phyloP scores from a whole-genome alignment of 2,888 invertebrate species.

The Drosophila emarginata region DNA sequence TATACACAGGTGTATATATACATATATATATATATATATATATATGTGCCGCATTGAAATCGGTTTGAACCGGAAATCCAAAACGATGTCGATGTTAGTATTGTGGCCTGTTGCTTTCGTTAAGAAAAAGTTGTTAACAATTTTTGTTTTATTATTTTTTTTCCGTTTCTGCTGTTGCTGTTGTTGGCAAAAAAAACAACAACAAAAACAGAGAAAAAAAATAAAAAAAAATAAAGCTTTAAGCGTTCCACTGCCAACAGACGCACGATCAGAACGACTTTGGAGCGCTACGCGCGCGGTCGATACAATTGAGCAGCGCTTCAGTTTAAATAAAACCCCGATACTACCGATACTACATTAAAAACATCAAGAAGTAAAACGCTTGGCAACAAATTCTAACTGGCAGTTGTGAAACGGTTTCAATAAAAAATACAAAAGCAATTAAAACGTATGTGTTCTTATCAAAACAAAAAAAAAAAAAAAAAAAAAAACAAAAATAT shows the following conservation, averaged over 20 bases:
- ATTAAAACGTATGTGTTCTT: neutral
- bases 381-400: neutral
- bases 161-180: conserved; percentile 18
- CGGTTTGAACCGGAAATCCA: conserved; percentile 65
- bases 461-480: neutral
- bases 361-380: neutral
- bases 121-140: conserved; percentile 71
- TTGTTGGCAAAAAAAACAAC: conserved; percentile 11
- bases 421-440: neutral
- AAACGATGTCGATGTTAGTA: conserved; percentile 20
- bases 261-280: conserved; percentile 79
- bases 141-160: conserved; percentile 27
- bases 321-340: conserved; percentile 17
- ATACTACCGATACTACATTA: neutral
- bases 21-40: neutral
- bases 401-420: neutral
- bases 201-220: conserved; percentile 43
- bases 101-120: conserved; percentile 53
- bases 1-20: neutral
- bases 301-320: conserved; percentile 40
- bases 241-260: conserved; percentile 65
- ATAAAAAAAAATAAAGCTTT: conserved; percentile 65
- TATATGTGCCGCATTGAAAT: conserved; percentile 17
- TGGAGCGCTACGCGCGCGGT: conserved; percentile 78
- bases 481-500: neutral